Evolutionary conservation across 2,888 invertebrate species (phyloP).

Genomic region (Brachylomia viminalis): DNA sequence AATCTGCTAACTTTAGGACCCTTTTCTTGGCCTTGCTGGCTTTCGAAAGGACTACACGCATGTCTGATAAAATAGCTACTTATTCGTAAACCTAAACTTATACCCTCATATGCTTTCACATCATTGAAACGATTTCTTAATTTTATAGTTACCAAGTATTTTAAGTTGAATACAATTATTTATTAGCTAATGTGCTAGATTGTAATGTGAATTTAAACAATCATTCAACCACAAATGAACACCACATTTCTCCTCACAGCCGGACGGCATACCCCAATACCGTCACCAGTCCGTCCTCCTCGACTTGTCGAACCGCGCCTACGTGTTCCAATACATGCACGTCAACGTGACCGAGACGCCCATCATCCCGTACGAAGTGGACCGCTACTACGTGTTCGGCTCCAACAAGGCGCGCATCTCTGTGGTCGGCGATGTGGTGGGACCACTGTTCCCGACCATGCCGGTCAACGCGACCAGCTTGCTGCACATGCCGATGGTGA

Average conservation of each 20-base stretch:
- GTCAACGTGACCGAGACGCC: conserved; percentile 98
- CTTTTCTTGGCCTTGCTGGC: no score
- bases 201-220: no score
- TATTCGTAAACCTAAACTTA: no score
- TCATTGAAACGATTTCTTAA: no score
- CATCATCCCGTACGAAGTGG: conserved; percentile 96
- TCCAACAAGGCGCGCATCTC: conserved; percentile 96
- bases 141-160: no score
- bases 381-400: conserved; percentile 97
- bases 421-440: conserved; percentile 97
- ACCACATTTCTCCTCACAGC: conserved; percentile 77
- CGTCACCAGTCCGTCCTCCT: conserved; percentile 97
- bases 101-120: no score
- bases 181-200: no score
- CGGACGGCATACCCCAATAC: conserved; percentile 97
- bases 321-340: conserved; percentile 98
- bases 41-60: no score
- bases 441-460: conserved; percentile 98
- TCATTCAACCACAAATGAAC: no score
- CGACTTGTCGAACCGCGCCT: conserved; percentile 97
- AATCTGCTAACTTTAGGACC: no score
- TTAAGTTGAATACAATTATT: no score
- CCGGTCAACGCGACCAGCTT: conserved; percentile 96
- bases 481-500: conserved; percentile 93
- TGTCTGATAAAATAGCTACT: no score